Percentiles rank a stretch among this genome's conserved stretches.
These are phyloP conservation scores for Rhopalosiphum padi DNA, from an alignment of 1,140 invertebrate genomes.

Conservation along the genomic window DNA sequence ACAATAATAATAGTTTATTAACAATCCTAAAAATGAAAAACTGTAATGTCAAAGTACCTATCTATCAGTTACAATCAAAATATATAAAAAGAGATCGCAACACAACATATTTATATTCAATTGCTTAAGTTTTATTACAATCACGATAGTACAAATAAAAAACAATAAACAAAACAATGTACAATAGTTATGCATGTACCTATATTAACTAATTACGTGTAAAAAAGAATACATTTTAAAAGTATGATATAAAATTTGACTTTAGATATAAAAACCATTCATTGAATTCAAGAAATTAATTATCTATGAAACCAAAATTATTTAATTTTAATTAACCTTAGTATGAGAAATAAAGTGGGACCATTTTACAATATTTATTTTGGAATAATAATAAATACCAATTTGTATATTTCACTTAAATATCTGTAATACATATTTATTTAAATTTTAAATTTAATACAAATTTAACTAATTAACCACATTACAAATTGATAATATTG, in stretches of 20 bases:
- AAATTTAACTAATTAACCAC: neutral
- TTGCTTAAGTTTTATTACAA: neutral
- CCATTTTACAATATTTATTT: neutral
- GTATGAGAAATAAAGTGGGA: neutral
- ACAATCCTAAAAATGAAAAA: neutral
- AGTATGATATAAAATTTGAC: neutral
- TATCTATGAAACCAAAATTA: neutral
- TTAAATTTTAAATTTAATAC: neutral
- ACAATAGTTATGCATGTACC: neutral
- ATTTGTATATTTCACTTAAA: neutral
- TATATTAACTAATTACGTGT: neutral
- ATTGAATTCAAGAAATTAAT: neutral
- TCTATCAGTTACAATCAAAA: neutral
- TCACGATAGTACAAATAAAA: neutral
- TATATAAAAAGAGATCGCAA: constrained; percentile 24
- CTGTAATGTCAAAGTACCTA: neutral
- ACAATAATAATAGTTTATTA: neutral
- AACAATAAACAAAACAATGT: neutral
- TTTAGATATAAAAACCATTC: neutral
- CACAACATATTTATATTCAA: neutral
- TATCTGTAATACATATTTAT: neutral
- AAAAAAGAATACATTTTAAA: neutral
- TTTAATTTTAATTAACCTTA: neutral
- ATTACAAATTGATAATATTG: neutral
- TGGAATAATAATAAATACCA: neutral